Percentiles rank a stretch among this genome's conserved stretches.
Conservation (phyloP, 2,797 vertebrate species). For the Coranthus polyacanthus region DNA sequence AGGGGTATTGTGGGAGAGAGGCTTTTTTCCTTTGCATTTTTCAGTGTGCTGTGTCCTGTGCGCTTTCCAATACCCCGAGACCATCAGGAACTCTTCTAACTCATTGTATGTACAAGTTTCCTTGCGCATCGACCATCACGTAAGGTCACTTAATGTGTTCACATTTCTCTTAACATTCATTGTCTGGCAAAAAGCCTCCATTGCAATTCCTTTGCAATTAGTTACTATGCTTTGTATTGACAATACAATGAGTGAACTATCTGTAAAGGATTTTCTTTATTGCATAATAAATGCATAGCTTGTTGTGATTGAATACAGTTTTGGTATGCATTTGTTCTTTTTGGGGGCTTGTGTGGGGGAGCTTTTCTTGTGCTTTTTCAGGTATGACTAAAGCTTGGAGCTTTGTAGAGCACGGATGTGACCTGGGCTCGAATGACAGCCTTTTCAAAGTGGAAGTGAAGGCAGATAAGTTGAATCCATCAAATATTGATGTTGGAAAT, state of each 20-base stretch:
- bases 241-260: constrained; percentile 84
- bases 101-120: constrained; percentile 86
- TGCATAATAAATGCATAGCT: constrained; percentile 89
- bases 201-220: constrained; percentile 84
- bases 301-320: constrained; percentile 84
- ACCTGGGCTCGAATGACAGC: constrained; percentile 83
- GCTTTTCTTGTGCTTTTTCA: constrained; percentile 89
- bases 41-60: constrained; percentile 87
- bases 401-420: constrained; percentile 85
- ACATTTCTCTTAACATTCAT: constrained; percentile 79
- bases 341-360: constrained; percentile 81
- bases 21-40: constrained; percentile 84
- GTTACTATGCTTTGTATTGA: constrained; percentile 82
- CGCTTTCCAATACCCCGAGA: constrained; percentile 84
- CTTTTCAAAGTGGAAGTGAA: constrained; percentile 86
- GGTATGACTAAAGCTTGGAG: constrained; percentile 86
- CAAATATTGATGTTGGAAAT: constrained; percentile 74
- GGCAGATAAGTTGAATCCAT: constrained; percentile 86
- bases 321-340: constrained; percentile 89
- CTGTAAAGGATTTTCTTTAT: constrained; percentile 84
- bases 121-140: constrained; percentile 83
- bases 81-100: constrained; percentile 83
- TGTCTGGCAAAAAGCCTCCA: constrained; percentile 74
- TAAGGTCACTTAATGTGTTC: constrained; percentile 83
- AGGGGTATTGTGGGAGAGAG: constrained; percentile 76